These are phyloP conservation scores for Butorides virescens DNA, from an alignment of 2,113 vertebrate species.

Conservation along the genomic window DNA sequence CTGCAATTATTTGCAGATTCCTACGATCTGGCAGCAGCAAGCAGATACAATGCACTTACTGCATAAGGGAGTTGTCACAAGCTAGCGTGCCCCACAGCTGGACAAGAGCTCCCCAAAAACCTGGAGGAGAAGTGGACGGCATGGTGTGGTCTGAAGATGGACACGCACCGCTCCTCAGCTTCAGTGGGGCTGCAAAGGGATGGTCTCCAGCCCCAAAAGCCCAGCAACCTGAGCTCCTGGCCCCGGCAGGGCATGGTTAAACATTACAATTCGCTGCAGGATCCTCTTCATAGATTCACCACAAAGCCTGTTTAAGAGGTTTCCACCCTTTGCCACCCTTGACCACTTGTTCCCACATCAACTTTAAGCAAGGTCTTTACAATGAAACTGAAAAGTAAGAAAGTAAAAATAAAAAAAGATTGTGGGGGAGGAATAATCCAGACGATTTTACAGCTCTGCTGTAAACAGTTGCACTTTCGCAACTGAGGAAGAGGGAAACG, in stretches of 20 bases:
- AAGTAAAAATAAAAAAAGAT: not conserved
- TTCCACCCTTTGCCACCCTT: not conserved
- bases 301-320: not conserved
- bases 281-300: not conserved
- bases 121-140: not conserved
- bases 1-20: slow-evolving; percentile 52
- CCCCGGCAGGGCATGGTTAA: not conserved
- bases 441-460: not conserved
- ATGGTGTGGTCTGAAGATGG: not conserved
- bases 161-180: not conserved
- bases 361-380: not conserved
- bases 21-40: not conserved
- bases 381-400: not conserved
- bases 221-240: not conserved
- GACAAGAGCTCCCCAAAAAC: not conserved
- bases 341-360: not conserved
- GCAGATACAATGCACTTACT: not conserved
- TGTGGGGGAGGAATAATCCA: not conserved
- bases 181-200: not conserved
- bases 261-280: not conserved
- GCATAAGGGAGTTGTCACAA: not conserved
- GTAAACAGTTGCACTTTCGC: not conserved
- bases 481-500: not conserved
- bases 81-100: not conserved
- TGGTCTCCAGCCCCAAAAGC: not conserved